A percentile compares a stretch with the other conserved stretches of the same genome.
phyloP scores from a whole-genome alignment of 2,888 invertebrate genomes.

The Trachelus troglodyta region DNA sequence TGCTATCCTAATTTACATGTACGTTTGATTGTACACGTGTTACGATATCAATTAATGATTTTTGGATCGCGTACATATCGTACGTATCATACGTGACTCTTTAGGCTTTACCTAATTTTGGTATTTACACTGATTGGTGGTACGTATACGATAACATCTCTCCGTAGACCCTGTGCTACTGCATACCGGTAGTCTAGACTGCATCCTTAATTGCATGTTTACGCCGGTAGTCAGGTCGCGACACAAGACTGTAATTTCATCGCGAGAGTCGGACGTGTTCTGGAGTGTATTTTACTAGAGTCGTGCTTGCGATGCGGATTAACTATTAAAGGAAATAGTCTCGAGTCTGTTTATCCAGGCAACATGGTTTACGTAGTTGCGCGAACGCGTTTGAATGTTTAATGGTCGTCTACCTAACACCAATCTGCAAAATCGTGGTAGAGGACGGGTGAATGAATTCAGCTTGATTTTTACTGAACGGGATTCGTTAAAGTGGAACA shows the following conservation, averaged over 20 bases:
- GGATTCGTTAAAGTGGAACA: not conserved
- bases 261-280: not conserved
- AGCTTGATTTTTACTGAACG: not conserved
- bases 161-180: not conserved
- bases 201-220: not conserved
- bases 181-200: not conserved
- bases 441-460: not conserved
- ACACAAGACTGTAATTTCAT: not conserved
- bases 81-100: not conserved
- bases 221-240: not conserved
- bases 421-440: not conserved
- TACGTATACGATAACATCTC: not conserved
- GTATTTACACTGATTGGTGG: not conserved
- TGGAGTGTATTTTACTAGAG: slow-evolving; percentile 1
- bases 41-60: not conserved
- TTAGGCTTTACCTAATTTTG: not conserved
- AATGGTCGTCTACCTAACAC: not conserved
- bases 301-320: not conserved
- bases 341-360: not conserved
- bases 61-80: not conserved
- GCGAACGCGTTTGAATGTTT: not conserved
- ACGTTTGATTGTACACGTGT: not conserved
- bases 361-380: not conserved
- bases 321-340: slow-evolving; percentile 1
- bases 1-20: not conserved